Base-by-base conservation (phyloP, 2,797 vertebrate genomes). In the Toxotes lorentzi region DNA sequence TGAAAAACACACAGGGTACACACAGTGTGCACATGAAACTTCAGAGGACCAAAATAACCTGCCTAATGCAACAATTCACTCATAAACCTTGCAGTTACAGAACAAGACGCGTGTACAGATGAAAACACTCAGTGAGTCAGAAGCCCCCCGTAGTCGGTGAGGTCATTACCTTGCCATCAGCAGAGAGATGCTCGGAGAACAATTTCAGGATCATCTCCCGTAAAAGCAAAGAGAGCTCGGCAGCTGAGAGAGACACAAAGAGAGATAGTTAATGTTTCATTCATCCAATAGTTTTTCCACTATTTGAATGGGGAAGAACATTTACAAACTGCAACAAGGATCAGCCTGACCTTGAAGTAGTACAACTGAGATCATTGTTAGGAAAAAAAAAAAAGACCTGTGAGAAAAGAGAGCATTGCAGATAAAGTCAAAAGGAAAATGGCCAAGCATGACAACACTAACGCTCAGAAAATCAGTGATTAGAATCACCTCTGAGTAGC, bases 141-240 rank as follows among this genome's bases (percentile, higher is more conserved):
- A 41, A 40, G 54, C 23, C 4, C 34, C 45, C 40, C 0, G 32
- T n/a, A 53, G 45, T 19, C 14, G 69, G 41, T 10, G 38, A 66
- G 51, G 51, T 76, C 43, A 10, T 79, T 92, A 96, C 95, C 95
- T 96, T 96, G 86, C 96, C 95, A 70, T 96, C 95, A 50, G 94
- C 89, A 53, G 96, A 96, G 65, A 96, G 93, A 89, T 96, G 93
- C 70, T 95, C 92, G 0, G 95, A 92, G 86, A 95, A 96, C 81
- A 96, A 81, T 83, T 95, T 95, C 87, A 96, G 91, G 72, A 94
- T 94, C 86, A 95, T 78, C 50, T 95, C 95, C 65, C 95, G 92
- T 86, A 96, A 81, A 77, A 92, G 87, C 83, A 95, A 71, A 47
- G 95, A 95, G 12, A 95, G 92, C 61, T 94, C 90, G 51, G 93